These are phyloP conservation scores for Piliocolobus tephrosceles DNA, from an alignment of 2,113 vertebrate species.

Conservation along the genomic window DNA sequence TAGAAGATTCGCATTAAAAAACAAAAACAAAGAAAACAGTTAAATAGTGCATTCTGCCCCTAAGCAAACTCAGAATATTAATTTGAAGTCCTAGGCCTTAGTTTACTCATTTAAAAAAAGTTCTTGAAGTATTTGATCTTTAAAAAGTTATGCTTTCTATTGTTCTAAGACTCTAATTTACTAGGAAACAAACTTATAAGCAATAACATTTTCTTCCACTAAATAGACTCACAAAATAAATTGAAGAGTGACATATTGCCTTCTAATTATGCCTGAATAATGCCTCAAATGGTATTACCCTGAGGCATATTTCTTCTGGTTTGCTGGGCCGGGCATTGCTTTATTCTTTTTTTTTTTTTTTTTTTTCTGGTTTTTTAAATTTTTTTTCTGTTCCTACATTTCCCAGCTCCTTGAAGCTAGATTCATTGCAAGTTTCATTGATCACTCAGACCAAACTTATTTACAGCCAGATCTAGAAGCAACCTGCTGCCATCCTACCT, in stretches of 20 bases:
- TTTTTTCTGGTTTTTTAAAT: not conserved
- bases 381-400: not conserved
- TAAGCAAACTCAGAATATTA: not conserved
- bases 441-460: not conserved
- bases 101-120: not conserved
- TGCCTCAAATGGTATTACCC: not conserved
- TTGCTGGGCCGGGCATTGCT: not conserved
- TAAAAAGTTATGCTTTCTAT: not conserved
- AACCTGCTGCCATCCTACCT: fast-evolving
- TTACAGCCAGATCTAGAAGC: not conserved
- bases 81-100: not conserved
- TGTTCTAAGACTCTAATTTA: not conserved
- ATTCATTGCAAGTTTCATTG: not conserved
- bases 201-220: not conserved
- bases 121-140: not conserved
- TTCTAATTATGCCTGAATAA: not conserved
- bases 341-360: not conserved
- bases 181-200: not conserved
- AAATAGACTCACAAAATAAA: not conserved
- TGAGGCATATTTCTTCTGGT: too few species aligned
- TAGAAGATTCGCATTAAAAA: not conserved
- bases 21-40: not conserved
- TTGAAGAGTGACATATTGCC: not conserved
- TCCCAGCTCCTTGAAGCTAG: not conserved
- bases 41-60: not conserved